Percentiles rank a stretch among this genome's conserved stretches.
Conservation (phyloP, 1,140 invertebrate species). For the Proales similis region DNA sequence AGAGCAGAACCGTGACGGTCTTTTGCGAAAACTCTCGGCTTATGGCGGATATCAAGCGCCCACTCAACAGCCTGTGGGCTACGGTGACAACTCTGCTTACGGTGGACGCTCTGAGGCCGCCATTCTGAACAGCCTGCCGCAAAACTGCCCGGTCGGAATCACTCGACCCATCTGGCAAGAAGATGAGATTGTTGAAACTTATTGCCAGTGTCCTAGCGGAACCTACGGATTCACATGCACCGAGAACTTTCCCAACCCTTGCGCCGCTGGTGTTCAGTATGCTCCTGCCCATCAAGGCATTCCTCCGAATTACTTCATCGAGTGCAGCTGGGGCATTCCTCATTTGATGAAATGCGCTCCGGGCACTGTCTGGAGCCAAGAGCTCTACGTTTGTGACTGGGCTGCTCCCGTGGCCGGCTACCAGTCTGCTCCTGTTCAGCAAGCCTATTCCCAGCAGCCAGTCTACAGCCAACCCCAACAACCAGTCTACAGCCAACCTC, state of each 20-base stretch:
- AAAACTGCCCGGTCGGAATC: slow-evolving; percentile 10
- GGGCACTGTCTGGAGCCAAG: slow-evolving; percentile 31
- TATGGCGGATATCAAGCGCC: too few relatives aligned
- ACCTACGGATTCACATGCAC: slow-evolving; percentile 10
- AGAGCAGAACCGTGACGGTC: too few relatives aligned
- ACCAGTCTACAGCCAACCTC: too few relatives aligned
- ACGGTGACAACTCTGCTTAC: too few relatives aligned
- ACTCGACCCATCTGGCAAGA: slow-evolving; percentile 32
- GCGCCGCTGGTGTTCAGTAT: not conserved
- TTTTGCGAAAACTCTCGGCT: too few relatives aligned
- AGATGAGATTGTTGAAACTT: slow-evolving; percentile 18
- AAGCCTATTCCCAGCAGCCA: too few relatives aligned
- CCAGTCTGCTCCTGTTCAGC: too few relatives aligned
- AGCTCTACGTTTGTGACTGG: slow-evolving; percentile 27
- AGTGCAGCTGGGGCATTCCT: slow-evolving; percentile 5
- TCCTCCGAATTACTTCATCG: slow-evolving; percentile 29
- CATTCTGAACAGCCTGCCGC: too few relatives aligned
- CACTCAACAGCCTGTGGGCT: too few relatives aligned
- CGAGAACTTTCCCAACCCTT: slow-evolving; percentile 22
- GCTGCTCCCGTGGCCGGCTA: too few relatives aligned
- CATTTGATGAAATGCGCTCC: slow-evolving; percentile 36
- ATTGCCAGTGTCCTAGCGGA: slow-evolving; percentile 20
- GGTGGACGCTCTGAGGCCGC: too few relatives aligned
- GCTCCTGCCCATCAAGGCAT: not conserved
- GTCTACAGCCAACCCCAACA: too few relatives aligned